These are phyloP conservation scores for Petrolisthes cinctipes DNA, from an alignment of 2,888 invertebrate genomes.

Conservation along the genomic window DNA sequence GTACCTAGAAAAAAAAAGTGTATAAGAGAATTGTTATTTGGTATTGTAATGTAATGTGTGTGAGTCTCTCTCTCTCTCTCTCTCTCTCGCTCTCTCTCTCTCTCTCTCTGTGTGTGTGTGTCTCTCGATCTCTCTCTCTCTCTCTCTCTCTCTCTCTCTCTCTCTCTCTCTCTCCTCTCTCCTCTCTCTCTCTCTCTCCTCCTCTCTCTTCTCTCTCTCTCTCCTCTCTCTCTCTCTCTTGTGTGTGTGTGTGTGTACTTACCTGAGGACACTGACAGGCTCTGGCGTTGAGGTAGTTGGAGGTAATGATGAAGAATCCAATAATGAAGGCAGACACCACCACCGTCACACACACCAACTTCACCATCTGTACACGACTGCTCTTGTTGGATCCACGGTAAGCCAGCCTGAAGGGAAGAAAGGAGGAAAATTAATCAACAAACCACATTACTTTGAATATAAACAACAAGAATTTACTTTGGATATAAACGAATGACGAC, in stretches of 20 bases:
- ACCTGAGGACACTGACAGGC: slow-evolving; percentile 32
- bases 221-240: no score
- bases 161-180: no score
- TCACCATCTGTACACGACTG: slow-evolving; percentile 52
- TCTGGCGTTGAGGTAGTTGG: slow-evolving; percentile 46
- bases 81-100: no score
- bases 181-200: no score
- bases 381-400: slow-evolving; percentile 49
- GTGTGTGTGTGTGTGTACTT: background rate
- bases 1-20: no score
- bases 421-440: background rate
- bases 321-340: slow-evolving; percentile 57
- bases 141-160: no score
- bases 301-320: slow-evolving; percentile 62
- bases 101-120: background rate
- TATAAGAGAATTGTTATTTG: no score
- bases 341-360: slow-evolving; percentile 60
- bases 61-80: no score
- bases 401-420: slow-evolving; percentile 38
- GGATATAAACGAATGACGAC: no score
- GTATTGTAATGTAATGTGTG: no score
- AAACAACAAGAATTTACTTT: background rate
- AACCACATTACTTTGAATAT: background rate
- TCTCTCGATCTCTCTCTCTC: no score
- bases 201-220: no score